These are phyloP conservation scores for Toxotes lorentzi DNA, from an alignment of 2,797 vertebrate species.

Conservation along the genomic window DNA sequence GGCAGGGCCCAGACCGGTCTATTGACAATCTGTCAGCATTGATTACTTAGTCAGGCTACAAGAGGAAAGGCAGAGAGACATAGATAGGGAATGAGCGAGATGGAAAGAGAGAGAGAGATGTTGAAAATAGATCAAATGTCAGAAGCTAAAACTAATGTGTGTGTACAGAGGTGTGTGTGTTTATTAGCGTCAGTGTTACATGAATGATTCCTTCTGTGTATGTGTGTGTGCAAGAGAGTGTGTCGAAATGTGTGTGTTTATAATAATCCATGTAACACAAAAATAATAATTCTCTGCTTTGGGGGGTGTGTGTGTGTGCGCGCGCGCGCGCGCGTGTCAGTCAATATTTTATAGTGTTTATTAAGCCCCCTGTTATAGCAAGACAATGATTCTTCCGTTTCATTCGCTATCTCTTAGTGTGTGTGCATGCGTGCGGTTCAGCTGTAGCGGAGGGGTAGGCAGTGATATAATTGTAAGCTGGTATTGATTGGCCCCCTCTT, in stretches of 20 bases:
- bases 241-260: background rate
- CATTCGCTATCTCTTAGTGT: slow-evolving; percentile 14
- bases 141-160: slow-evolving; percentile 57
- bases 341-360: slow-evolving; percentile 62
- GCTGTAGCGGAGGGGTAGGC: slow-evolving; percentile 55
- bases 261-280: slow-evolving; percentile 31
- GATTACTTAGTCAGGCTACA: slow-evolving; percentile 83
- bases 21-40: slow-evolving; percentile 87
- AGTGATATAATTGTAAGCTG: slow-evolving; percentile 88
- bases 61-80: slow-evolving; percentile 51
- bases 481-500: slow-evolving; percentile 85
- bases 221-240: background rate
- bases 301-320: slow-evolving; percentile 37
- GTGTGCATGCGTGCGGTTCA: slow-evolving; percentile 55
- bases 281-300: slow-evolving; percentile 23
- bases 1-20: slow-evolving; percentile 79
- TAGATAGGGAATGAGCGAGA: slow-evolving; percentile 19
- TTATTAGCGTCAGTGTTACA: slow-evolving; percentile 38
- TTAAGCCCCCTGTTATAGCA: slow-evolving; percentile 46
- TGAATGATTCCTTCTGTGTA: slow-evolving; percentile 20
- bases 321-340: slow-evolving; percentile 28
- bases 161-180: slow-evolving; percentile 12
- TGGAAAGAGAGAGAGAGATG: slow-evolving; percentile 43
- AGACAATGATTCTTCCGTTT: slow-evolving; percentile 57
- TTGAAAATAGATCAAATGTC: slow-evolving; percentile 57